A percentile compares a stretch with the other conserved stretches of the same genome.
phyloP scores from a whole-genome alignment of 2,113 vertebrate genomes.

The Lampris megalopsis region DNA sequence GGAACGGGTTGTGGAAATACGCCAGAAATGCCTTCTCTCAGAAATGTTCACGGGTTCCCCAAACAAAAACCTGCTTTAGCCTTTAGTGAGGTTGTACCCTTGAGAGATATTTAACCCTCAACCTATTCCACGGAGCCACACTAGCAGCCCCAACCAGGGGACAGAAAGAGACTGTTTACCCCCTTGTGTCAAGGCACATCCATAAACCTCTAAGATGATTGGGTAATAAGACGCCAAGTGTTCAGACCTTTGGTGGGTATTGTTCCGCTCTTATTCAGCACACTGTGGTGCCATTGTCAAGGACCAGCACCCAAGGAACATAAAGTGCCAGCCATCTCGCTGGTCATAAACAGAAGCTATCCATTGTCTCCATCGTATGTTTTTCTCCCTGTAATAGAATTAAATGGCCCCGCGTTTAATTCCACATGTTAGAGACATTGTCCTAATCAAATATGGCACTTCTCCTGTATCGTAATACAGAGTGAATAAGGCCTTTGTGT shows the following conservation, averaged over 20 bases:
- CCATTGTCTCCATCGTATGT: slow-evolving; percentile 3
- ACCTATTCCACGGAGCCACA: too few relatives aligned
- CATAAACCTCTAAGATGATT: slow-evolving; percentile 51
- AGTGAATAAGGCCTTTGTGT: slow-evolving; percentile 58
- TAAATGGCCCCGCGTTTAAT: slow-evolving; percentile 22
- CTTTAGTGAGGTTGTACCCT: too few relatives aligned
- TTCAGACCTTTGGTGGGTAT: slow-evolving; percentile 38
- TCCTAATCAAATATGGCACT: slow-evolving; percentile 43
- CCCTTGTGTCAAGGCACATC: slow-evolving; percentile 20
- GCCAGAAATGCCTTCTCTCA: too few relatives aligned
- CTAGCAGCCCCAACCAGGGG: too few relatives aligned
- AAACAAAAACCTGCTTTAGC: too few relatives aligned
- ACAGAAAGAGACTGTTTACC: slow-evolving; percentile 20
- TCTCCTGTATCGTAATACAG: slow-evolving; percentile 36
- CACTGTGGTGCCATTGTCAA: slow-evolving; percentile 50
- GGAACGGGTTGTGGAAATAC: too few relatives aligned
- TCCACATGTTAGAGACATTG: slow-evolving; percentile 9
- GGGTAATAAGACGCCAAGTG: slow-evolving; percentile 34
- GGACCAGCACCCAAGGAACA: slow-evolving; percentile 56
- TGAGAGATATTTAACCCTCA: too few relatives aligned
- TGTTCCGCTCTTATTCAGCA: slow-evolving; percentile 49
- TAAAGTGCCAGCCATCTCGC: slow-evolving; percentile 61
- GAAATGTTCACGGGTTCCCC: too few relatives aligned
- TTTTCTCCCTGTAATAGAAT: slow-evolving; percentile 12
- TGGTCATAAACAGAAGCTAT: slow-evolving; percentile 46